Percentiles rank a stretch among this genome's conserved stretches.
These are phyloP conservation scores for Etheostoma spectabile DNA, from an alignment of 2,113 vertebrate species.

Conservation along the genomic window DNA sequence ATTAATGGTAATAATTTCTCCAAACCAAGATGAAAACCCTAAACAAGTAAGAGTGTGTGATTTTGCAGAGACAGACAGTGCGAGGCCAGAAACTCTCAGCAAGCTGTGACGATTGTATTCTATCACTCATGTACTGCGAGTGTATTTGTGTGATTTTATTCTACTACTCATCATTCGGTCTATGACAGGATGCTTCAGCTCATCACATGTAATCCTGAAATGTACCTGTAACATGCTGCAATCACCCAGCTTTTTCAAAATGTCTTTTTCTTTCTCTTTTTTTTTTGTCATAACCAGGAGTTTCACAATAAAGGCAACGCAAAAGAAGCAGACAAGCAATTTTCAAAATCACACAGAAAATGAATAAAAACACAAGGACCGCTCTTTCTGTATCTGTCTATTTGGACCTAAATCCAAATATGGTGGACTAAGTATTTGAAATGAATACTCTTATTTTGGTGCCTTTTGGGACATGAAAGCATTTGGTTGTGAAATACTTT, in stretches of 20 bases:
- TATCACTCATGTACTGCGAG: conserved; percentile 8
- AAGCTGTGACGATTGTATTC: conserved; percentile 40
- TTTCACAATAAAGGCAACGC: not conserved
- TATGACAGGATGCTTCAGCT: conserved; percentile 11
- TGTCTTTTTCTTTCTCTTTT: not conserved
- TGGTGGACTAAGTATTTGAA: not conserved
- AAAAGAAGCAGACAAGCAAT: not conserved
- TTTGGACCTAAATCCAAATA: not conserved
- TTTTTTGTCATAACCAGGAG: not conserved
- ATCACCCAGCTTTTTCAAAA: conserved; percentile 1
- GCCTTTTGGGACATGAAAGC: not conserved
- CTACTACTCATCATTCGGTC: conserved; percentile 7
- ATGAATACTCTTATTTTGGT: not conserved
- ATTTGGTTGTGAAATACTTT: not conserved
- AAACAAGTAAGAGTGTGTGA: not conserved
- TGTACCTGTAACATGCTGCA: conserved; percentile 5
- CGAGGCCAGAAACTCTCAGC: conserved; percentile 40
- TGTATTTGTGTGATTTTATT: conserved; percentile 15
- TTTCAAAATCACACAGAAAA: not conserved
- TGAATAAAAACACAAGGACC: not conserved
- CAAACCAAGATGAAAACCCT: not conserved
- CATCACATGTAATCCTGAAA: conserved; percentile 5
- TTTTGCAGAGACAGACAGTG: conserved; percentile 2
- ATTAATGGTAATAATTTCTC: not conserved
- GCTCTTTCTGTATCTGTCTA: not conserved